phyloP scores from a whole-genome alignment of 2,888 invertebrate species.

The Drosophila robusta region DNA sequence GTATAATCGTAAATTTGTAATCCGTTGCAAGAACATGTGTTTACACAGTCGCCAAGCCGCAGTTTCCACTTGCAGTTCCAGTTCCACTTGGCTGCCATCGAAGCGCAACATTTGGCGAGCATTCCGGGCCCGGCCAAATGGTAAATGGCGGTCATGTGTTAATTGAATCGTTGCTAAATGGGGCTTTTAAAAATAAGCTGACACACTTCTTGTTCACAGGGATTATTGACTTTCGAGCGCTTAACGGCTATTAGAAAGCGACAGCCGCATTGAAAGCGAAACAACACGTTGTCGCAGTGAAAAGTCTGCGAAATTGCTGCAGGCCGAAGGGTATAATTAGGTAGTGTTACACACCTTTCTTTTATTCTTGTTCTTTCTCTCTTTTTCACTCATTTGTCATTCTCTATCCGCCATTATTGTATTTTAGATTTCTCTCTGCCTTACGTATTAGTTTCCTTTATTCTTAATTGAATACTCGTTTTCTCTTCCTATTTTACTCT shows the following conservation, averaged over 20 bases:
- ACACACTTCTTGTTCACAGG: conserved; percentile 56
- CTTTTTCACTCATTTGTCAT: too few species aligned
- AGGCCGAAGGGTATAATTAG: background rate
- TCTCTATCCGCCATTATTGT: too few species aligned
- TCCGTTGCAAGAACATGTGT: conserved; percentile 78
- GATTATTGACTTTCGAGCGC: conserved; percentile 16
- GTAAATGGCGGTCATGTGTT: conserved; percentile 58
- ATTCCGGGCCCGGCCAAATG: conserved; percentile 22
- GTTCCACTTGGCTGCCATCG: conserved; percentile 46
- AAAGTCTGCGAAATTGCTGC: conserved; percentile 9
- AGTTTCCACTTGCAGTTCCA: conserved; percentile 13
- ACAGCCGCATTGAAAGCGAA: conserved; percentile 36
- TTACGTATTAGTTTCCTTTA: too few species aligned
- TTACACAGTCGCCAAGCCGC: conserved; percentile 48
- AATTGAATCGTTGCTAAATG: conserved; percentile 66
- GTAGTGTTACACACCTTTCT: background rate
- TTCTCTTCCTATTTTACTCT: too few species aligned
- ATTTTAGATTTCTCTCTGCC: too few species aligned
- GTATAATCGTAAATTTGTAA: conserved; percentile 74
- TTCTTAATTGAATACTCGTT: too few species aligned
- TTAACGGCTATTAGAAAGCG: conserved; percentile 59
- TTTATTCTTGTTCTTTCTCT: too few species aligned
- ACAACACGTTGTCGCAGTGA: conserved; percentile 17
- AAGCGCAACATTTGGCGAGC: conserved; percentile 24
- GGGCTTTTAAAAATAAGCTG: conserved; percentile 60